Evolutionary conservation across 2,113 vertebrate species (phyloP).

Genomic region (Odobenus rosmarus): DNA sequence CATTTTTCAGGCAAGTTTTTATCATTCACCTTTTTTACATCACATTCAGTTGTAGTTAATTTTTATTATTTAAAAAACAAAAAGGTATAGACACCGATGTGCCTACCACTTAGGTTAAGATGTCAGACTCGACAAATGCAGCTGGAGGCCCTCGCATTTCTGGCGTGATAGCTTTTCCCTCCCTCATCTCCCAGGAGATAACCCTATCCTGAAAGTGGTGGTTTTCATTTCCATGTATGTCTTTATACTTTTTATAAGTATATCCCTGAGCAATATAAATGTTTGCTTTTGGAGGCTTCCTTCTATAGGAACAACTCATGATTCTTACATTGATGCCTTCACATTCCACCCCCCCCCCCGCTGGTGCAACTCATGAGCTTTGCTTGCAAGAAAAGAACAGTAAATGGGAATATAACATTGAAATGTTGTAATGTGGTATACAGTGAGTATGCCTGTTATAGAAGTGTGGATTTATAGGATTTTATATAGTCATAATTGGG

Average conservation of each 20-base stretch:
- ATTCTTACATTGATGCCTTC: background rate
- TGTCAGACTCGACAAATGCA: background rate
- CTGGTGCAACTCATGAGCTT: background rate
- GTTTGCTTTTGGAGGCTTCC: background rate
- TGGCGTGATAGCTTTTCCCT: background rate
- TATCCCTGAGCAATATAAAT: background rate
- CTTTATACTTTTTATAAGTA: background rate
- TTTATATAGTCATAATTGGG: background rate
- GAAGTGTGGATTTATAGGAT: background rate
- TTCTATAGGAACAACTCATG: background rate
- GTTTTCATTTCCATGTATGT: background rate
- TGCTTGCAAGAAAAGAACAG: constrained; percentile 35
- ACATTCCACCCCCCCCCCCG: background rate
- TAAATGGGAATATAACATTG: background rate
- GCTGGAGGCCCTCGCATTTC: background rate
- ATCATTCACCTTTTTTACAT: background rate
- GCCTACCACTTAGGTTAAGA: background rate
- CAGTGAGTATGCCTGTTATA: background rate
- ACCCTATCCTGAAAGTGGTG: background rate
- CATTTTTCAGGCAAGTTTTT: background rate
- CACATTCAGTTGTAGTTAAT: background rate
- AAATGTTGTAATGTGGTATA: background rate
- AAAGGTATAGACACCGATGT: background rate
- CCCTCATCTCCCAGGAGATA: background rate
- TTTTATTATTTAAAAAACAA: background rate